Percentiles rank a stretch among this genome's conserved stretches.
These are phyloP conservation scores for Fulmarus glacialis DNA, from an alignment of 2,113 vertebrate genomes.

Conservation along the genomic window DNA sequence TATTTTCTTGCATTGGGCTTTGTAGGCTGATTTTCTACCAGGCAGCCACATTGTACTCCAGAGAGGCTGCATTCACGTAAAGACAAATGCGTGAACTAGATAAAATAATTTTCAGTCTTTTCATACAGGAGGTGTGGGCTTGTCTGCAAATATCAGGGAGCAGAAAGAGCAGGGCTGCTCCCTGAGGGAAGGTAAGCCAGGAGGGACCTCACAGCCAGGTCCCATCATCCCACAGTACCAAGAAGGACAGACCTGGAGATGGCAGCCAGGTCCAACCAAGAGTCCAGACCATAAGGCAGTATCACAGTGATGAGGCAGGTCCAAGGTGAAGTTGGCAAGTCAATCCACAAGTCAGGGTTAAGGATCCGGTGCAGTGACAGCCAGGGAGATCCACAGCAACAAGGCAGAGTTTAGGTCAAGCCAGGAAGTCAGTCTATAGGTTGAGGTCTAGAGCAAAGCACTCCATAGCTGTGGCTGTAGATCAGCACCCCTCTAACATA, in stretches of 20 bases:
- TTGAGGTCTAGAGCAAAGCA: not conserved
- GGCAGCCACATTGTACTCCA: not conserved
- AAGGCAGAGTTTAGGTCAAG: not conserved
- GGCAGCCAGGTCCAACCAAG: not conserved
- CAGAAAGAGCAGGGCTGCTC: not conserved
- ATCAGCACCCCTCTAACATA: not conserved
- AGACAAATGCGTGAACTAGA: not conserved
- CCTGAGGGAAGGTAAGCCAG: not conserved
- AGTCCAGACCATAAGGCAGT: not conserved
- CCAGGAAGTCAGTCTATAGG: not conserved
- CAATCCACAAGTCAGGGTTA: not conserved
- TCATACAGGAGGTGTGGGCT: not conserved
- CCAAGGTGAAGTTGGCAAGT: not conserved
- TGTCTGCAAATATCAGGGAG: not conserved
- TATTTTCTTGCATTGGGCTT: not conserved
- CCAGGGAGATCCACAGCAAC: not conserved
- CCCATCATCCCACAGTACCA: not conserved
- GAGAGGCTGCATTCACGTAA: not conserved
- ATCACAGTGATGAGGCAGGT: not conserved
- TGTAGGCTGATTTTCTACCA: not conserved
- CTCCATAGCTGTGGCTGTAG: not conserved
- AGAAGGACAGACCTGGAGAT: not conserved
- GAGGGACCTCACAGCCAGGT: not conserved
- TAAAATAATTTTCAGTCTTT: not conserved
- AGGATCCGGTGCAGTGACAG: not conserved